A percentile compares a stretch with the other conserved stretches of the same genome.
phyloP scores from a whole-genome alignment of 1,140 invertebrate species.

The Ostrea edulis region DNA sequence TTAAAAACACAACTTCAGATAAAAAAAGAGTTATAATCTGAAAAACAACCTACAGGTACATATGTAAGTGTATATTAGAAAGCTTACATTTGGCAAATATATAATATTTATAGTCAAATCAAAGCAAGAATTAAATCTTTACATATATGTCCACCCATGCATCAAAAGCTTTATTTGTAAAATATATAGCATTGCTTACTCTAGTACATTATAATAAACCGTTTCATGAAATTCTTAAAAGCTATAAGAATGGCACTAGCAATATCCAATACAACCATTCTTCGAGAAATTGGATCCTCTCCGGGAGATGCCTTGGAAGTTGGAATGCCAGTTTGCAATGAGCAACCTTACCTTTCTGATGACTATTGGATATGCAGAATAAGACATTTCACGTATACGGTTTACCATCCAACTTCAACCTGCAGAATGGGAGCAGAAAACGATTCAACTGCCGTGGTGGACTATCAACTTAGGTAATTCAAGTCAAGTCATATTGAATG shows the following conservation, averaged over 20 bases:
- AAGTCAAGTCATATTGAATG: background rate
- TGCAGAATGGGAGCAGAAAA: constrained; percentile 94
- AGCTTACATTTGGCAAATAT: no score
- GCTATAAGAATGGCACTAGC: background rate
- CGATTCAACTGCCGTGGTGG: constrained; percentile 92
- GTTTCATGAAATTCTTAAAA: no score
- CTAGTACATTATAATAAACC: no score
- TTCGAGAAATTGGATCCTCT: constrained; percentile 4
- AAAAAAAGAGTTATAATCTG: no score
- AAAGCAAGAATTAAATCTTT: no score
- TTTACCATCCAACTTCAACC: constrained; percentile 93
- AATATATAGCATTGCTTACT: no score
- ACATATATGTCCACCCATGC: no score
- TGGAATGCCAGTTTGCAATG: background rate
- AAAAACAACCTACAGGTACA: no score
- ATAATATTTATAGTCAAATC: no score
- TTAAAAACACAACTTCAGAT: no score
- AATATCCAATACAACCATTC: background rate
- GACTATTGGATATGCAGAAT: constrained; percentile 75
- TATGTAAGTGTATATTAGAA: no score
- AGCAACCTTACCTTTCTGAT: constrained; percentile 61
- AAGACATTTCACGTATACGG: constrained; percentile 81
- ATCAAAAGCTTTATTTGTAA: no score
- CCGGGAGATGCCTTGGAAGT: background rate
- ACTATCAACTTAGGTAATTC: constrained; percentile 83